Evolutionary conservation across 2,113 vertebrate species (phyloP), one percentile per base, ranked within the genome.

Genomic region (Paralichthys olivaceus): DNA sequence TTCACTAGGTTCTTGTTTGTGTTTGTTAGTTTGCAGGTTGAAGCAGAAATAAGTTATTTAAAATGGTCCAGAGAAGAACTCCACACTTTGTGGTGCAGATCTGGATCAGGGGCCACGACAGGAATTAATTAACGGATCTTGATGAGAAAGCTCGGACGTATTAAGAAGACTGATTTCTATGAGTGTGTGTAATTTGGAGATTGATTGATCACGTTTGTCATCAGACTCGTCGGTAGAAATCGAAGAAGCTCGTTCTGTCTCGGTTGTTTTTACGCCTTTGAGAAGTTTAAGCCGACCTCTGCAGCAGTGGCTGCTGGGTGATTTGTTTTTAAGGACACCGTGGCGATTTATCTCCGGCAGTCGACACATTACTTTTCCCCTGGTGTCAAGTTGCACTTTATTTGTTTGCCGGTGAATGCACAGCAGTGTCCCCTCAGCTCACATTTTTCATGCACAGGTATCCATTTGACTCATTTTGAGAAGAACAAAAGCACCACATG

Each of bases 401-500:
- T 85, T 80, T 87, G 77, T 87, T 57, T 77, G 59, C 54, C 2
- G 60, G 37, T 78, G 79, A 81, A 83, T 57, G 57, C 56, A 14
- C 43, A 17, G 26, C 3, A 29, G 68, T 68, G 71, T 83, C 67
- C 75, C 69, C 1, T 0, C 58, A 26, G 85, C 84, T 75, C 74
- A 8, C 34, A 4, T 55, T 69, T n/a, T 43, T 67, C 66, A 22
- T 28, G 49, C 5, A 1, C 76, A 83, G 85, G 88, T 85, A 77
- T 86, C 80, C n/a, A 8, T 84, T 28, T 12, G 61, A 78, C 67
- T 66, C 65, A 23, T 63, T 83, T 68, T 7, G 14, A 65, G 22
- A 29, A 2, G 60, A 77, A 89, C 79, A 82, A 83, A 84, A 77
- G 77, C 71, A 7, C 26, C 53, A 56, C 78, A 37, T 79, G 85